Evolutionary conservation across 1,140 invertebrate species (phyloP), one percentile per base, ranked within the genome.

Genomic region (Bombus terrestris): DNA sequence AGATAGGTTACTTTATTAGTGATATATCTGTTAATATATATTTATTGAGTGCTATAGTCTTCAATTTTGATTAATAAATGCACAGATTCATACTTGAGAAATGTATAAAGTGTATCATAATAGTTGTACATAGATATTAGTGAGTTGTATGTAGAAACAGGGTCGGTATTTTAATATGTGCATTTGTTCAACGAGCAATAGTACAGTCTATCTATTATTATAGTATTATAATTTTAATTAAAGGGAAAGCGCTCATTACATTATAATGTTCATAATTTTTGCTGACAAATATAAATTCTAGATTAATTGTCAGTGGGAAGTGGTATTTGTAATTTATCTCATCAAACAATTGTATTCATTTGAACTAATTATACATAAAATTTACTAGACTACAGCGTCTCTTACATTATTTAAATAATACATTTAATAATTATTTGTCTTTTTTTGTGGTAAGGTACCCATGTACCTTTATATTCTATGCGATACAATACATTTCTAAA

Each of bases 31-130:
- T 57, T 53, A 77, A 69, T 77, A 18, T 53, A 78, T 22, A 62
- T 25, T n/a, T 71, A 35, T 76, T 32, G 41, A 13, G 32, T 79
- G 15, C 62, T 53, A 53, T 72, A 72, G 32, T 80, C 77, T 85
- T 80, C 77, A 72, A 72, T 53, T 59, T 43, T 72, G 66, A 72
- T n/a, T 41, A 62, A 12, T 37, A 47, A 83, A 39, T 64, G 13
- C 6, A 41, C 39, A 57, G 28, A 15, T 47, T 68, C 10, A 53
- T 53, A 68, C 10, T 32, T 37, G 13, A 64, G 32, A 57, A 35
- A n/a, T 59, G 25, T 62, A 62, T 69, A 53, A 57, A 83, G n/a
- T 71, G 53, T 53, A 32, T 18, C 8, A 62, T 69, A 69, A 32
- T 43, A 69, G 22, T 39, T 76, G 22, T 79, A 59, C 3, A 43